Percentiles rank a stretch among this genome's conserved stretches.
Conservation (phyloP, 2,113 vertebrate genomes). For the Epinephelus moara region DNA sequence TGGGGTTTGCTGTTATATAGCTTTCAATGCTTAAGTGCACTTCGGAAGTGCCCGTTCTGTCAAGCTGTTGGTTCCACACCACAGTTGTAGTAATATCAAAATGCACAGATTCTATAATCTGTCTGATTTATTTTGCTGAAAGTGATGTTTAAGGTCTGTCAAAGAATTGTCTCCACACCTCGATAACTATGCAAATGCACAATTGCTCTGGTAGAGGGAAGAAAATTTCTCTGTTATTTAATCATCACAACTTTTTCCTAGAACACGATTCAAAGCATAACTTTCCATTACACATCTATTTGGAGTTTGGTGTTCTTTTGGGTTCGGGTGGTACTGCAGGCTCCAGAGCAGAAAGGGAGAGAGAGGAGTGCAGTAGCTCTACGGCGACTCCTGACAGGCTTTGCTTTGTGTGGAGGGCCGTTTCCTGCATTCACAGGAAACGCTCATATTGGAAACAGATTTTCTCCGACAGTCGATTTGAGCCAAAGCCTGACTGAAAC, state of each 20-base stretch:
- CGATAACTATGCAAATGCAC: not conserved
- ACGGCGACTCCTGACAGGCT: slow-evolving; percentile 66
- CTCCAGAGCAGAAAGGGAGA: slow-evolving; percentile 40
- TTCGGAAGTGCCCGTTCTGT: too few species aligned
- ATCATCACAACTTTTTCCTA: slow-evolving; percentile 2
- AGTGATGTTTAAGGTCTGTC: not conserved
- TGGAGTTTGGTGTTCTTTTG: not conserved
- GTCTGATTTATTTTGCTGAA: too few species aligned
- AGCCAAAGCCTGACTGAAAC: slow-evolving; percentile 74
- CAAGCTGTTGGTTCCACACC: too few species aligned
- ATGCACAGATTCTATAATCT: too few species aligned
- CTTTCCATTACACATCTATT: slow-evolving; percentile 6
- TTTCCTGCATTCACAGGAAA: slow-evolving; percentile 90
- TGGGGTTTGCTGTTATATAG: too few species aligned
- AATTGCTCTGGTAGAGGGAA: not conserved
- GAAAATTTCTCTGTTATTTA: not conserved
- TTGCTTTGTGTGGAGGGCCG: slow-evolving; percentile 84
- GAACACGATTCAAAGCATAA: not conserved
- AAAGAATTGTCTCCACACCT: not conserved
- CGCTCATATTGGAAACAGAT: slow-evolving; percentile 90
- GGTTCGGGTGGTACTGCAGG: slow-evolving; percentile 11
- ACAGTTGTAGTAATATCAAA: too few species aligned
- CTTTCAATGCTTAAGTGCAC: too few species aligned
- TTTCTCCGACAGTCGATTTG: slow-evolving; percentile 77
- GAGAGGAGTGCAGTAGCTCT: slow-evolving; percentile 74